Conservation (phyloP, 2,113 vertebrate species). For the Ctenodactylus gundi region DNA sequence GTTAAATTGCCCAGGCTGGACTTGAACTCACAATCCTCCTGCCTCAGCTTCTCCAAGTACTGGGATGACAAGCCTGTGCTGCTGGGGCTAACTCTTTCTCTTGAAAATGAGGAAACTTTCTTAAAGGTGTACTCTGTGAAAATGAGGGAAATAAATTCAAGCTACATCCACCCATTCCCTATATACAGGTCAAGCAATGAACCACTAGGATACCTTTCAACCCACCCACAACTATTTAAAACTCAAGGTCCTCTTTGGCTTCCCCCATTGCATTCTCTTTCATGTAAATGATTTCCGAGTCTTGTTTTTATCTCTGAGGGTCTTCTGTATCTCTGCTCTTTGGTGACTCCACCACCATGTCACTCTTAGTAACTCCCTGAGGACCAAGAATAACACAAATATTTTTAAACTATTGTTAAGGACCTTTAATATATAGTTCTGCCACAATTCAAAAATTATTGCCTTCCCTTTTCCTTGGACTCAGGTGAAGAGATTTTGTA, state of each 20-base stretch:
- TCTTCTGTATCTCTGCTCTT: neutral
- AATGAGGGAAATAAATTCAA: neutral
- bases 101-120: neutral
- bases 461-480: neutral
- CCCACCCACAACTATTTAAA: neutral
- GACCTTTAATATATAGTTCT: neutral
- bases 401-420: neutral
- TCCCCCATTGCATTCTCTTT: neutral
- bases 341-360: neutral
- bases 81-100: too few relatives aligned
- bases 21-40: too few relatives aligned
- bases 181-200: neutral
- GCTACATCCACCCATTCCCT: neutral
- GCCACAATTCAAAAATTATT: neutral
- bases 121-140: neutral
- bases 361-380: neutral
- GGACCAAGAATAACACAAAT: neutral
- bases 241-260: neutral
- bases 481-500: neutral
- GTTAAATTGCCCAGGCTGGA: too few relatives aligned
- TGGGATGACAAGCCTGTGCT: too few relatives aligned
- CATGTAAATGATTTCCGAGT: neutral
- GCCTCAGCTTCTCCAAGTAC: too few relatives aligned
- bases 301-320: neutral
- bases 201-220: neutral